Evolutionary conservation across 2,888 invertebrate species (phyloP).

Genomic region (Hymenopus coronatus): DNA sequence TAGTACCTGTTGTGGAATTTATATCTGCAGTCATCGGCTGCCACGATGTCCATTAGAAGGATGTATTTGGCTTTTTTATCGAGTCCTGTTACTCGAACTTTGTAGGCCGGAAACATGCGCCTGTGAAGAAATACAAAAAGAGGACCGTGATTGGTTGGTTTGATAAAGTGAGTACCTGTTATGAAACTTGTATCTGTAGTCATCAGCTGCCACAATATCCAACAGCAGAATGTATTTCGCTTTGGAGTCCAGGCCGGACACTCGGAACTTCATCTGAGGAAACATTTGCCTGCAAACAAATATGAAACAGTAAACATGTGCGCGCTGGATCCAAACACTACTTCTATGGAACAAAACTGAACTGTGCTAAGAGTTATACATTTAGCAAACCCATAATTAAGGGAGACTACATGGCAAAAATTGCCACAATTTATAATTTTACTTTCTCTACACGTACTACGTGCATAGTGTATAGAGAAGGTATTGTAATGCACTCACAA

Average conservation of each 20-base stretch:
- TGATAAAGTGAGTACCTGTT: slow-evolving; percentile 67
- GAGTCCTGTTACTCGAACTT: slow-evolving; percentile 93
- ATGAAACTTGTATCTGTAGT: slow-evolving; percentile 97
- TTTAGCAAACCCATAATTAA: too few relatives aligned
- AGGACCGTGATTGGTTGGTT: slow-evolving; percentile 9
- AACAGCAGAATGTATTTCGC: slow-evolving; percentile 98
- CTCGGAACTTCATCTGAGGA: slow-evolving; percentile 98
- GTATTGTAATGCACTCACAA: too few relatives aligned
- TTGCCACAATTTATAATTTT: too few relatives aligned
- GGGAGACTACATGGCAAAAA: too few relatives aligned
- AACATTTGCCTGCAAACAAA: slow-evolving; percentile 92
- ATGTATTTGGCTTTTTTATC: slow-evolving; percentile 98
- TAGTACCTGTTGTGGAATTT: slow-evolving; percentile 88
- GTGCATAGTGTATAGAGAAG: too few relatives aligned
- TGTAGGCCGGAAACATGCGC: slow-evolving; percentile 98
- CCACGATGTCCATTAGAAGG: slow-evolving; percentile 95
- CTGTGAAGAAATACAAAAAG: slow-evolving; percentile 52
- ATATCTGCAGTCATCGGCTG: slow-evolving; percentile 94
- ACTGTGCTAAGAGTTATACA: too few relatives aligned
- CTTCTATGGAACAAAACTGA: too few relatives aligned
- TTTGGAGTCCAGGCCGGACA: slow-evolving; percentile 96
- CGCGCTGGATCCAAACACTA: background rate
- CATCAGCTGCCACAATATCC: slow-evolving; percentile 99
- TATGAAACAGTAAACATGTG: background rate
- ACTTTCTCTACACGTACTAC: too few relatives aligned